Percentiles rank a stretch among this genome's conserved stretches.
phyloP scores from a whole-genome alignment of 2,113 vertebrate species.

The Syngnathus floridae region DNA sequence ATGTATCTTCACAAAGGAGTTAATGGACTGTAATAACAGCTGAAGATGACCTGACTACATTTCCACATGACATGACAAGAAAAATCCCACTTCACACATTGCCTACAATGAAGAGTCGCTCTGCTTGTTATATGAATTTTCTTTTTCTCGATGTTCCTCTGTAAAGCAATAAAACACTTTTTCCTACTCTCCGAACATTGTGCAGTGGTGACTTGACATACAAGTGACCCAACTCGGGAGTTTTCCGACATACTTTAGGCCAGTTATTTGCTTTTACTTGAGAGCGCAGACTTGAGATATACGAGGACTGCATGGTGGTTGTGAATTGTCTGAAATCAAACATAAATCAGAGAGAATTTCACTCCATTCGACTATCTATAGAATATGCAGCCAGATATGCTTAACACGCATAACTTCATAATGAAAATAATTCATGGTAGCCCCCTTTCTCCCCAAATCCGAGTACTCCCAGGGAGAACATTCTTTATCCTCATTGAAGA shows the following conservation, averaged over 20 bases:
- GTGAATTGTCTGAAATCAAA: background rate
- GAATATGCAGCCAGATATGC: too few relatives aligned
- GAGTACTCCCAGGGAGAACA: too few relatives aligned
- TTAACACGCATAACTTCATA: too few relatives aligned
- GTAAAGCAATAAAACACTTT: slow-evolving; percentile 27
- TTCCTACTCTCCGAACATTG: background rate
- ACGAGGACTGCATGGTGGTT: background rate
- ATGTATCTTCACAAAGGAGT: slow-evolving; percentile 69
- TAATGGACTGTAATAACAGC: slow-evolving; percentile 67
- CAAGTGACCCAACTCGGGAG: background rate
- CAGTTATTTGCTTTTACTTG: background rate
- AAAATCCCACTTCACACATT: slow-evolving; percentile 51
- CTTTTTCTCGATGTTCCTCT: slow-evolving; percentile 34
- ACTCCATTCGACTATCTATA: too few relatives aligned
- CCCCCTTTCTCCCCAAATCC: too few relatives aligned
- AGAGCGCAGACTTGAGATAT: background rate
- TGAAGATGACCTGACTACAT: slow-evolving; percentile 68
- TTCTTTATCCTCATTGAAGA: too few relatives aligned
- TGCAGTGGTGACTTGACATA: background rate
- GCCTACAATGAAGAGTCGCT: slow-evolving; percentile 28
- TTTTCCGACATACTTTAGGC: background rate
- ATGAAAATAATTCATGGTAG: too few relatives aligned
- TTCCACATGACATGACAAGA: slow-evolving; percentile 58
- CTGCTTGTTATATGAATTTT: slow-evolving; percentile 37
- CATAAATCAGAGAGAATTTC: too few relatives aligned